A percentile compares a stretch with the other conserved stretches of the same genome.
Conservation (phyloP, 92 coral and sea anemone species). For the Virgularia gustaviana region DNA sequence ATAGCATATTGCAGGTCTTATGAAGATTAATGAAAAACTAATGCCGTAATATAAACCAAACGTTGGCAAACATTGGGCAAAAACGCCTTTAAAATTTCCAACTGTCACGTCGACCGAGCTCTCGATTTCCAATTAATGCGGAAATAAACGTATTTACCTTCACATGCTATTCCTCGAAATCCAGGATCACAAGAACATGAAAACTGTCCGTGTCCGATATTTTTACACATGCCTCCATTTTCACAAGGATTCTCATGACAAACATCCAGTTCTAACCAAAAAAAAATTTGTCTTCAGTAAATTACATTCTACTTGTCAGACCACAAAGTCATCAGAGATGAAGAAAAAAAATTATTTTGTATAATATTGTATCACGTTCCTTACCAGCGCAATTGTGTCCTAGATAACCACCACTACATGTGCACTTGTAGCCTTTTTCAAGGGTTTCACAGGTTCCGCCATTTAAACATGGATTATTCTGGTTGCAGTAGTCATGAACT, state of each 20-base stretch:
- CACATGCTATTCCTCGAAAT: slow-evolving; percentile 76
- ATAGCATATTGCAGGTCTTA: too few relatives aligned
- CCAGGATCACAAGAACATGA: slow-evolving; percentile 66
- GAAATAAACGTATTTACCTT: slow-evolving; percentile 51
- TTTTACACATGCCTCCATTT: slow-evolving; percentile 83
- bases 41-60: too few relatives aligned
- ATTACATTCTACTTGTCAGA: too few relatives aligned
- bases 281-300: too few relatives aligned
- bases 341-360: not conserved
- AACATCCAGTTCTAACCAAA: slow-evolving; percentile 79
- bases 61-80: too few relatives aligned
- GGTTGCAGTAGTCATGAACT: slow-evolving; percentile 84
- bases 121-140: too few relatives aligned
- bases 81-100: too few relatives aligned
- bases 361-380: not conserved
- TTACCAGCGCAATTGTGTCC: slow-evolving; percentile 90
- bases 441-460: slow-evolving; percentile 79
- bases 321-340: not conserved
- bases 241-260: slow-evolving; percentile 94
- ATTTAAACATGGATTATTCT: slow-evolving; percentile 67
- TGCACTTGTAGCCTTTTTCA: slow-evolving; percentile 56
- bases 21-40: too few relatives aligned
- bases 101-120: too few relatives aligned
- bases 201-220: slow-evolving; percentile 65
- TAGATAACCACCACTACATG: slow-evolving; percentile 64